Conservation (phyloP, 2,888 invertebrate genomes). For the Stegophylla sp. region DNA sequence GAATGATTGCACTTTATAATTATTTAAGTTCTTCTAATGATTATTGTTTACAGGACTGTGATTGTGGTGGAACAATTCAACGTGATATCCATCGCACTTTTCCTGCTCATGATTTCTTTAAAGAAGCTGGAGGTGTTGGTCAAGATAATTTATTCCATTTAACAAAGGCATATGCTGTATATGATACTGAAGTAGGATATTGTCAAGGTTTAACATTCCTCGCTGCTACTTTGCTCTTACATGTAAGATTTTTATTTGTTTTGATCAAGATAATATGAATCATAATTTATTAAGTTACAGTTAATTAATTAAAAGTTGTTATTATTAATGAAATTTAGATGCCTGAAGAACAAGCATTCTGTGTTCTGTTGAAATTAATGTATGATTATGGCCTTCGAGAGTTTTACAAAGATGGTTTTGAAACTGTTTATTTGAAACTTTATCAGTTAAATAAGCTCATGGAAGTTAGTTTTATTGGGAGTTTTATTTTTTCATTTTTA, state of each 20-base stretch:
- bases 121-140: slow-evolving; percentile 91
- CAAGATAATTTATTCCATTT: slow-evolving; percentile 95
- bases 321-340: slow-evolving; percentile 72
- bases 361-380: slow-evolving; percentile 95
- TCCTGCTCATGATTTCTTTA: slow-evolving; percentile 98
- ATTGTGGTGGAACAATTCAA: slow-evolving; percentile 92
- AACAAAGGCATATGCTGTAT: slow-evolving; percentile 95
- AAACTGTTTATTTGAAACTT: slow-evolving; percentile 90
- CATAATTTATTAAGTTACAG: not conserved
- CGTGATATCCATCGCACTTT: slow-evolving; percentile 97
- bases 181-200: slow-evolving; percentile 97
- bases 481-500: not conserved
- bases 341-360: slow-evolving; percentile 99
- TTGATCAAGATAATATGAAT: not conserved
- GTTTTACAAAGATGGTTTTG: slow-evolving; percentile 95
- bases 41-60: slow-evolving; percentile 76
- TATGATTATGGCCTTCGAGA: slow-evolving; percentile 93
- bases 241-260: slow-evolving; percentile 72
- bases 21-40: not conserved
- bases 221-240: slow-evolving; percentile 91
- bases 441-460: slow-evolving; percentile 93
- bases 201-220: slow-evolving; percentile 98
- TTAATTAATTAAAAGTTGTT: slow-evolving; percentile 7
- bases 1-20: no score
- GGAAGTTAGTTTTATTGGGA: slow-evolving; percentile 70